Percentiles rank a stretch among this genome's conserved stretches.
Evolutionary conservation across 2,888 invertebrate species (phyloP).

Genomic region (Ligdia adustata): DNA sequence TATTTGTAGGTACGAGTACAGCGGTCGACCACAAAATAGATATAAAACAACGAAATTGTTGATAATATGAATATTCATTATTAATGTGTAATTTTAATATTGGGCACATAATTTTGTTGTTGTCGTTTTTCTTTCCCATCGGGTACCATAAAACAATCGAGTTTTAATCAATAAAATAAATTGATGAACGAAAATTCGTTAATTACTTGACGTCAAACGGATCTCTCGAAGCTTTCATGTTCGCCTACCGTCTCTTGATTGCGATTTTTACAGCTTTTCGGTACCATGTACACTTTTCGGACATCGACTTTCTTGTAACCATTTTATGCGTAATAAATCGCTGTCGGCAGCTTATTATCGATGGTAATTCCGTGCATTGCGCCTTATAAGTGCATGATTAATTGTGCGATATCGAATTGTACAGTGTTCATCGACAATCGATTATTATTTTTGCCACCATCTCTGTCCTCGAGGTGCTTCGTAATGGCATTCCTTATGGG

Average conservation of each 20-base stretch:
- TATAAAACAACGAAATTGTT: background rate
- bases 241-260: constrained; percentile 8
- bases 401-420: constrained; percentile 60
- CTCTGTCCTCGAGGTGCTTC: constrained; percentile 39
- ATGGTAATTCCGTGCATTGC: constrained; percentile 53
- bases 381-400: constrained; percentile 67
- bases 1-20: constrained; percentile 5
- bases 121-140: constrained; percentile 2
- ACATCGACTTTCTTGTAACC: constrained; percentile 34
- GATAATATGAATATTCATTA: constrained; percentile 9
- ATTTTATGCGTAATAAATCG: constrained; percentile 54
- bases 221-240: constrained; percentile 7
- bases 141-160: background rate
- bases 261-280: constrained; percentile 23
- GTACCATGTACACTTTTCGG: constrained; percentile 34
- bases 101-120: constrained; percentile 4
- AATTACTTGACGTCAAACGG: constrained; percentile 11
- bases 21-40: background rate
- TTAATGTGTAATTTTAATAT: background rate
- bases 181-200: constrained; percentile 9
- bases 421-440: constrained; percentile 56
- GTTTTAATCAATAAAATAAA: constrained; percentile 13
- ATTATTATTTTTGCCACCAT: constrained; percentile 51
- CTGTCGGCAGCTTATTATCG: constrained; percentile 58
- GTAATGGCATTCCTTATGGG: constrained; percentile 46